These are phyloP conservation scores for Apodemus speciosus DNA, from an alignment of 2,113 vertebrate species.

Conservation along the genomic window DNA sequence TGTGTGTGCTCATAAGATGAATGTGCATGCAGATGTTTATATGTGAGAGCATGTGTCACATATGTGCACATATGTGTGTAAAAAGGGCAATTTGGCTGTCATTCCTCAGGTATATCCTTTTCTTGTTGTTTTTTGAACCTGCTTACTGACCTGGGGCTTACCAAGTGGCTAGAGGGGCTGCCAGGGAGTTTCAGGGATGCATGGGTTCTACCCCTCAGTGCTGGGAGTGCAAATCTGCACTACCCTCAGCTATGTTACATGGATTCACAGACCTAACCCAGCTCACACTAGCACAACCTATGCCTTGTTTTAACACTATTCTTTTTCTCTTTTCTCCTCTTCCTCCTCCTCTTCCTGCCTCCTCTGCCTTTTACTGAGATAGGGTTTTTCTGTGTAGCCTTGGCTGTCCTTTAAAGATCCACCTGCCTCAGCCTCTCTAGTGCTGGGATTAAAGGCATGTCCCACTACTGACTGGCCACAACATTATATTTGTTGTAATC, in stretches of 20 bases:
- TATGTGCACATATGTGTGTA: background rate
- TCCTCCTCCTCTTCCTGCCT: no score
- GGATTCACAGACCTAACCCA: background rate
- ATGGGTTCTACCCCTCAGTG: background rate
- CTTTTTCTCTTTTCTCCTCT: background rate
- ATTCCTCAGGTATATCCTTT: background rate
- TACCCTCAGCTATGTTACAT: background rate
- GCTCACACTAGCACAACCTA: background rate
- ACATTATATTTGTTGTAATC: background rate
- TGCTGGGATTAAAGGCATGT: background rate
- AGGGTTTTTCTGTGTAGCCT: background rate
- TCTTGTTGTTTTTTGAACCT: background rate
- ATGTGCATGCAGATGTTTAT: background rate
- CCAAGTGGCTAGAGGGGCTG: background rate
- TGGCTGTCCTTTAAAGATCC: background rate
- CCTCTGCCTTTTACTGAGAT: background rate
- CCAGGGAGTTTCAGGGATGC: background rate
- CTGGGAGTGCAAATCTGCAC: background rate
- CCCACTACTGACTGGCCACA: background rate
- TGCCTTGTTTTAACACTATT: background rate
- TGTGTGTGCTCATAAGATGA: background rate
- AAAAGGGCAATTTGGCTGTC: no score
- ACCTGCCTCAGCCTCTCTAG: background rate
- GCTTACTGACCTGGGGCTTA: no score
- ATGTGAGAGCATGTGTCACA: background rate